Percentiles rank a stretch among this genome's conserved stretches.
Evolutionary conservation across 1,140 invertebrate species (phyloP).

Genomic region (Oryctes rhinoceros): DNA sequence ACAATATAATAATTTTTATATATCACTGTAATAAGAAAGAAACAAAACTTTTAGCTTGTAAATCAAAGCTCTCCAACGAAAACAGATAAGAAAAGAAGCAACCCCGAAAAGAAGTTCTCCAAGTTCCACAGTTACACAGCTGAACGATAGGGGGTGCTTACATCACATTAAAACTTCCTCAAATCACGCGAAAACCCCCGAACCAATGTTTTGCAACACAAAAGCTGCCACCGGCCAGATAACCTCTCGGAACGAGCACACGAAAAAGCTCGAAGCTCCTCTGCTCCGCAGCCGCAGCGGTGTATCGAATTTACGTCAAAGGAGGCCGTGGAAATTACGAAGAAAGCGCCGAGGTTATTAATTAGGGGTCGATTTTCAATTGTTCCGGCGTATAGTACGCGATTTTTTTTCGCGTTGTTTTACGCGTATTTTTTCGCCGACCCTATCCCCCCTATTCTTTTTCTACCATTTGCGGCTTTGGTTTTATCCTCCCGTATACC

Average conservation of each 20-base stretch:
- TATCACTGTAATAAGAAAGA: neutral
- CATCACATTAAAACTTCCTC: constrained; percentile 5
- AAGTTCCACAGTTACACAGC: neutral
- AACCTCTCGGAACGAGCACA: neutral
- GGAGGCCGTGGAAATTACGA: neutral
- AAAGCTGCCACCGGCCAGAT: constrained; percentile 11
- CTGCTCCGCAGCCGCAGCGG: neutral
- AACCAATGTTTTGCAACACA: neutral
- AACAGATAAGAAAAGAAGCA: neutral
- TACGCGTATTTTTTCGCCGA: constrained; percentile 30
- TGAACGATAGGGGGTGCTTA: neutral
- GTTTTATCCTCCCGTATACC: constrained; percentile 12
- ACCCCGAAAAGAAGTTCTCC: neutral
- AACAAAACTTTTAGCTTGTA: neutral
- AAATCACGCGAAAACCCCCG: neutral
- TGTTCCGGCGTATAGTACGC: constrained; percentile 5
- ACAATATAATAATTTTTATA: too few species aligned
- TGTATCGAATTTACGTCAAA: constrained; percentile 29
- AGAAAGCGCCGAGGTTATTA: constrained; percentile 21
- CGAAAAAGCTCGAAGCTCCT: constrained; percentile 2
- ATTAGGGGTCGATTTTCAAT: constrained; percentile 36
- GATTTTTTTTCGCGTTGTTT: constrained; percentile 3
- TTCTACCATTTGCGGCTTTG: neutral
- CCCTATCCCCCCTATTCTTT: neutral
- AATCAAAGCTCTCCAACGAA: neutral